Conservation (phyloP, 2,888 invertebrate species). For the Disparrhopalites patrizii region DNA sequence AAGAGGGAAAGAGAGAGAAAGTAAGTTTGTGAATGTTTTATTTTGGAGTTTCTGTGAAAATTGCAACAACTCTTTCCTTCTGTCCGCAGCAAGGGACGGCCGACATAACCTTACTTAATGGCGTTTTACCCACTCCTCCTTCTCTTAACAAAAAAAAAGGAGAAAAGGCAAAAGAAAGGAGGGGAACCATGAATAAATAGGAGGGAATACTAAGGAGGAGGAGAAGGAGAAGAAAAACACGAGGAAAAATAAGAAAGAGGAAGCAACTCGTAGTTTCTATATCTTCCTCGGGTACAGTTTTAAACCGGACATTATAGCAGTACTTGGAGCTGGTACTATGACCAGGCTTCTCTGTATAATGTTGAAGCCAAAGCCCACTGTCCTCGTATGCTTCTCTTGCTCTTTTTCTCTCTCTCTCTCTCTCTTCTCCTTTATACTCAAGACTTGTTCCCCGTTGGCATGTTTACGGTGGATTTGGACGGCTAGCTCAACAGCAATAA, state of each 20-base stretch:
- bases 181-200: slow-evolving; percentile 3
- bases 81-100: background rate
- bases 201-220: too few relatives aligned
- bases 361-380: too few relatives aligned
- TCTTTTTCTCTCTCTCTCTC: too few relatives aligned
- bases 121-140: background rate
- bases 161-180: background rate
- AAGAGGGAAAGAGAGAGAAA: too few relatives aligned
- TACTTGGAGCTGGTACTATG: too few relatives aligned
- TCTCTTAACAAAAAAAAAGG: too few relatives aligned
- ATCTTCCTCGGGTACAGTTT: too few relatives aligned
- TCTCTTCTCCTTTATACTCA: too few relatives aligned
- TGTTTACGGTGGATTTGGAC: slow-evolving; percentile 14
- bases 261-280: slow-evolving; percentile 10
- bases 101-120: background rate
- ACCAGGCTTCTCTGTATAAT: too few relatives aligned
- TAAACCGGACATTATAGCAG: too few relatives aligned
- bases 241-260: background rate
- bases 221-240: background rate
- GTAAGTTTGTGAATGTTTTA: slow-evolving; percentile 10
- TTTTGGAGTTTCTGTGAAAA: background rate
- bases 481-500: slow-evolving; percentile 8
- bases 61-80: background rate
- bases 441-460: slow-evolving; percentile 18
- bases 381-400: too few relatives aligned